Conservation (phyloP, 2,888 invertebrate genomes). For the Petrophora chlorosata region DNA sequence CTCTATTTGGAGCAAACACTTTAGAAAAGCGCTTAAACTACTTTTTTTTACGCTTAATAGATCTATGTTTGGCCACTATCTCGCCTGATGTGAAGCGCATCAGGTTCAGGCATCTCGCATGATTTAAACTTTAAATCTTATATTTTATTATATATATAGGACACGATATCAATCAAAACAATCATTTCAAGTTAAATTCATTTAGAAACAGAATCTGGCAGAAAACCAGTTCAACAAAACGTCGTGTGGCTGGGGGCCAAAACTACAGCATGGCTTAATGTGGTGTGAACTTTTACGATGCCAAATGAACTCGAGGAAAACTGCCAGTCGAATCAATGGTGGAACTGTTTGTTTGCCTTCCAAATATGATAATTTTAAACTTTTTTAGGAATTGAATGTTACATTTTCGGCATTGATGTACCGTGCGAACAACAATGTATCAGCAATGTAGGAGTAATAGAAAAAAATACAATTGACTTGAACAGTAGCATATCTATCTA, state of each 20-base stretch:
- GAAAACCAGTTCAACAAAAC: constrained; percentile 42
- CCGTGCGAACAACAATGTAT: too few species aligned
- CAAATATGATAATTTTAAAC: too few species aligned
- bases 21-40: neutral
- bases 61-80: too few species aligned
- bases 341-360: too few species aligned
- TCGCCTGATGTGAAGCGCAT: too few species aligned
- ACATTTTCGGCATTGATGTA: too few species aligned
- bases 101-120: too few species aligned
- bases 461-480: too few species aligned
- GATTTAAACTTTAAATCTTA: neutral
- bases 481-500: too few species aligned
- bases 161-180: constrained; percentile 18
- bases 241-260: constrained; percentile 70
- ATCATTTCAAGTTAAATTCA: constrained; percentile 32
- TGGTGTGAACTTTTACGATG: constrained; percentile 71
- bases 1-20: neutral
- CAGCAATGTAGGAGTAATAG: too few species aligned
- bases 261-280: constrained; percentile 60
- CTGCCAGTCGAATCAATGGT: constrained; percentile 47
- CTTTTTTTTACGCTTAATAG: too few species aligned
- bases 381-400: too few species aligned
- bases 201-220: constrained; percentile 51
- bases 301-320: constrained; percentile 67
- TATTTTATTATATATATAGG: neutral